A percentile compares a stretch with the other conserved stretches of the same genome.
phyloP scores from a whole-genome alignment of 2,888 invertebrate genomes.

The Drosophila macrospina region DNA sequence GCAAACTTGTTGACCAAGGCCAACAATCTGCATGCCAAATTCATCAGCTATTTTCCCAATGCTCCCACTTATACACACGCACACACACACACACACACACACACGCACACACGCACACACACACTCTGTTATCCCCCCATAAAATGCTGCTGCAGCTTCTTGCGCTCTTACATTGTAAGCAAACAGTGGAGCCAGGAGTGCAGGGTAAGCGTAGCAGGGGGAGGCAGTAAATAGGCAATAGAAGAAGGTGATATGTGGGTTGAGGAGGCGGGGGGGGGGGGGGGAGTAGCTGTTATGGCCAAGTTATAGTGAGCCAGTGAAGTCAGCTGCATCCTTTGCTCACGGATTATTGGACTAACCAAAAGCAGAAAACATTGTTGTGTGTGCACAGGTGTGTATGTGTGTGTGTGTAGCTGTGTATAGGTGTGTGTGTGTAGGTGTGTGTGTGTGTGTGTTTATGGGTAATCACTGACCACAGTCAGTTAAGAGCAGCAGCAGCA shows the following conservation, averaged over 20 bases:
- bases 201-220: too few species aligned
- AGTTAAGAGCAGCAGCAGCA: constrained; percentile 48
- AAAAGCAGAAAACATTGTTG: constrained; percentile 44
- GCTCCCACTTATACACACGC: too few species aligned
- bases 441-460: constrained; percentile 27
- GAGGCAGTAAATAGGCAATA: too few species aligned
- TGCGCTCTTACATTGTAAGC: constrained; percentile 41
- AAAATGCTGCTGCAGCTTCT: constrained; percentile 15
- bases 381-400: constrained; percentile 6
- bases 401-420: constrained; percentile 3
- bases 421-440: constrained; percentile 2
- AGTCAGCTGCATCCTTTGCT: constrained; percentile 14
- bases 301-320: not conserved
- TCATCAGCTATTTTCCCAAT: constrained; percentile 46
- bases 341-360: constrained; percentile 29
- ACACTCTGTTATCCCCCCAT: too few species aligned
- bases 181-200: too few species aligned
- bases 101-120: too few species aligned
- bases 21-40: constrained; percentile 60
- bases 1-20: constrained; percentile 60
- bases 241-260: too few species aligned
- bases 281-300: not conserved
- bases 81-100: too few species aligned
- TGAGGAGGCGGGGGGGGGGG: too few species aligned
- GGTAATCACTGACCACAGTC: constrained; percentile 49